Evolutionary conservation across 2,113 vertebrate genomes (phyloP).

Genomic region (Nanorana parkeri): DNA sequence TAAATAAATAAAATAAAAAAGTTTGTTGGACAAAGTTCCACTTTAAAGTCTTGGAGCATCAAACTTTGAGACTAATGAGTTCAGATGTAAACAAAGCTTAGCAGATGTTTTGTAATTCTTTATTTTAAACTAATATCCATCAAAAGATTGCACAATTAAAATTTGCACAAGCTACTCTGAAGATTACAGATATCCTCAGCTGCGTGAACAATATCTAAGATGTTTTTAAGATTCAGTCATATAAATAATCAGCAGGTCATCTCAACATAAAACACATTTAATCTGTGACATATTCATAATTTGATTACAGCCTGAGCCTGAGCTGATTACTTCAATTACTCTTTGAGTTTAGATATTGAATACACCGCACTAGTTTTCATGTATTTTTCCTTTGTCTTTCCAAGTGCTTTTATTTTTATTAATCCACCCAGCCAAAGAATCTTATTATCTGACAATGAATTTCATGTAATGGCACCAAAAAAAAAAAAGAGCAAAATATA

Average conservation of each 20-base stretch:
- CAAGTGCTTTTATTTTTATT: conserved; percentile 28
- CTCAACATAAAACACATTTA: background rate
- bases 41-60: no score
- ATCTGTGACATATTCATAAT: background rate
- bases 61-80: no score
- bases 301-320: background rate
- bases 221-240: background rate
- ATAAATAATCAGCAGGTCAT: background rate
- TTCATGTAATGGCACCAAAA: conserved; percentile 45
- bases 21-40: no score
- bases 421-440: conserved; percentile 35
- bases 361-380: background rate
- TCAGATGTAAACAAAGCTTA: no score
- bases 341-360: background rate
- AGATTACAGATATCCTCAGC: background rate
- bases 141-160: background rate
- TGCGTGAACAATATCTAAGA: background rate
- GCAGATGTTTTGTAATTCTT: no score
- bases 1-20: no score
- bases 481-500: conserved; percentile 52
- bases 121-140: background rate
- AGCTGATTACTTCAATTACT: background rate
- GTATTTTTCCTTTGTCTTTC: background rate
- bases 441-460: conserved; percentile 42
- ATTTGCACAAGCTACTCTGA: background rate